A percentile compares a stretch with the other conserved stretches of the same genome.
phyloP scores from a whole-genome alignment of 2,797 vertebrate genomes.

The Lutra lutra region DNA sequence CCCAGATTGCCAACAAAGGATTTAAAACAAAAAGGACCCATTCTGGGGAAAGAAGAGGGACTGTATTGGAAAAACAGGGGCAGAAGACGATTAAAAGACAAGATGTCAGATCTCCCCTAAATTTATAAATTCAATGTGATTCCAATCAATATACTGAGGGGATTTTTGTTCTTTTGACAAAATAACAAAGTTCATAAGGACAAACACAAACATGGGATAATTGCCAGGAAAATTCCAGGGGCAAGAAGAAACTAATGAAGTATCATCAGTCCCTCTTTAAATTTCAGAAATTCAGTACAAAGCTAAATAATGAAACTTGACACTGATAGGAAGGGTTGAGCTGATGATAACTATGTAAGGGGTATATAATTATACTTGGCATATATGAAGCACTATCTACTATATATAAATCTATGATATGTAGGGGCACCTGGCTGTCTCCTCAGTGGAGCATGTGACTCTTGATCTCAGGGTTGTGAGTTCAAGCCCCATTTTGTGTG shows the following conservation, averaged over 20 bases:
- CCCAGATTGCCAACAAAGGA: slow-evolving; percentile 28
- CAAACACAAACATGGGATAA: neutral
- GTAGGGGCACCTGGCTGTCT: neutral
- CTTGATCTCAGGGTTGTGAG: neutral
- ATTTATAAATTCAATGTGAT: slow-evolving; percentile 1
- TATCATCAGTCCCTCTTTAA: neutral
- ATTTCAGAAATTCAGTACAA: slow-evolving; percentile 18
- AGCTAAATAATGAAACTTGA: slow-evolving; percentile 33
- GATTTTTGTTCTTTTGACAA: neutral
- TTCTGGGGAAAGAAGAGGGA: neutral
- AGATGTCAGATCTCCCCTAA: neutral
- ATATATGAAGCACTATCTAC: neutral
- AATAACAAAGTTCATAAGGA: slow-evolving; percentile 13
- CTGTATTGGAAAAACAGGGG: neutral
- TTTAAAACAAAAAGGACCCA: neutral
- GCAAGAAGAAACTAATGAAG: neutral
- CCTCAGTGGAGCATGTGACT: neutral
- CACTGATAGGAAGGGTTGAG: neutral
- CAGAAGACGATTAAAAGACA: neutral
- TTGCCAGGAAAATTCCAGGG: neutral
- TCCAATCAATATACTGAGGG: neutral
- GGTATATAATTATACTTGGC: neutral
- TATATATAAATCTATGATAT: neutral
- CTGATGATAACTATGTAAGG: neutral
- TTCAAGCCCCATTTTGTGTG: neutral